Evolutionary conservation across 2,113 vertebrate species (phyloP), one percentile per base, ranked within the genome.

Genomic region (Porphyrio hochstetteri): DNA sequence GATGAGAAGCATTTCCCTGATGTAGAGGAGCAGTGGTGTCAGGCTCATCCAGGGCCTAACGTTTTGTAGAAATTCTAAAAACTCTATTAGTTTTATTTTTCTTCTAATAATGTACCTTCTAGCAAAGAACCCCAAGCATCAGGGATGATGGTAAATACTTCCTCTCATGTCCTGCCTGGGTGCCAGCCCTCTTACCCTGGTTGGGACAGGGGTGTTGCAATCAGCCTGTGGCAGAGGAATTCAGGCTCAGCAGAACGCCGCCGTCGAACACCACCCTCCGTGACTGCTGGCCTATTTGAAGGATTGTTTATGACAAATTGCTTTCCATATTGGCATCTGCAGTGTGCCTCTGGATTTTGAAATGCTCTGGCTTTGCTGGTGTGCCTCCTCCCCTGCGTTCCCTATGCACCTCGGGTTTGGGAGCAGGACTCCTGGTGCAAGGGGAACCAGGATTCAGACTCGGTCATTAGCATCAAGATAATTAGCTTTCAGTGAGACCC

Each of bases 241-340:
- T 92, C 71, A 44, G 46, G 16, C 78, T 87, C 81, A 88, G 92
- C 93, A 95, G 29, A 82, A 94, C 75, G 71, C 20, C 9, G 9
- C 46, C 64, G 33, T 72, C 27, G 7, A 13, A 28, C 78, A 59
- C 79, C 78, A 61, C 64, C 63, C 59, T 46, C 38, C 0, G 0
- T n/a, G 70, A 48, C 40, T 59, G 64, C 64, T 75, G 55, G 44
- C 84, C 61, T 35, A 9, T 75, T 64, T 71, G 53, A 29, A 80
- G 40, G 63, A 10, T 67, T 63, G 50, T 28, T 79, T 44, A 35
- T 72, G 67, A 64, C 59, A 77, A 67, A 60, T 80, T 87, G 52
- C 83, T 59, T 80, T 75, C 16, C 1, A 1, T 60, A 0, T 50
- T 90, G 69, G 75, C 71, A 82, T 42, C 70, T 69, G 63, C 70